Conservation (phyloP, 2,113 vertebrate species). For the Gymnogyps californianus region DNA sequence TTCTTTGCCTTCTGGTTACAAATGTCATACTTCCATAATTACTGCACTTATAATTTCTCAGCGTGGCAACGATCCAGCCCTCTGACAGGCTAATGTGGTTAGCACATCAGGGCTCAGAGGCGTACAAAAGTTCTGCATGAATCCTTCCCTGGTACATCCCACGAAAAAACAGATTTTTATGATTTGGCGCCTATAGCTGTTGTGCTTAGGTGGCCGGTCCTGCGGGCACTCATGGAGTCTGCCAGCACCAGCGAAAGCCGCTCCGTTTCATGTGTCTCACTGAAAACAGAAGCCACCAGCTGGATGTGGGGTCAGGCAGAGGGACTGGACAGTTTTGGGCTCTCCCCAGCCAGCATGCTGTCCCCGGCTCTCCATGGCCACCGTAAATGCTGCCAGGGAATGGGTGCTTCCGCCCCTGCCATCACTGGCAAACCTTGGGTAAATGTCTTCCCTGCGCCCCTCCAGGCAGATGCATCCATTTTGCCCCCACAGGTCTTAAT, state of each 20-base stretch:
- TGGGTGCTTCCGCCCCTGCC: background rate
- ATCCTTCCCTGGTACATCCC: background rate
- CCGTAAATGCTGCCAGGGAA: background rate
- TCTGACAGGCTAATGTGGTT: background rate
- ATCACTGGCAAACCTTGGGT: background rate
- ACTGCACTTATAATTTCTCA: background rate
- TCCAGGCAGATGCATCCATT: background rate
- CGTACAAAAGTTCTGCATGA: accelerated
- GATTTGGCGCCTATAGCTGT: background rate
- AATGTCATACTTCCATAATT: background rate
- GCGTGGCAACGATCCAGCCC: background rate
- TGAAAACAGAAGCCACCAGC: background rate
- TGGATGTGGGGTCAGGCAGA: background rate
- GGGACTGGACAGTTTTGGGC: background rate
- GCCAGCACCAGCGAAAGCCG: accelerated
- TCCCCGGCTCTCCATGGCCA: background rate
- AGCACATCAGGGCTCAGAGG: background rate
- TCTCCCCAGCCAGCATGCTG: background rate
- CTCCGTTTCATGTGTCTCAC: accelerated
- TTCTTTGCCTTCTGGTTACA: background rate
- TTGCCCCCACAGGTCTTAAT: accelerated
- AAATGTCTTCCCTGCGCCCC: background rate
- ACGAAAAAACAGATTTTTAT: background rate
- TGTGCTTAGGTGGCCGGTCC: background rate
- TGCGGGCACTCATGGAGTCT: accelerated